Base-by-base conservation (phyloP, 2,113 vertebrate genomes). In the Platycercus adscitus region DNA sequence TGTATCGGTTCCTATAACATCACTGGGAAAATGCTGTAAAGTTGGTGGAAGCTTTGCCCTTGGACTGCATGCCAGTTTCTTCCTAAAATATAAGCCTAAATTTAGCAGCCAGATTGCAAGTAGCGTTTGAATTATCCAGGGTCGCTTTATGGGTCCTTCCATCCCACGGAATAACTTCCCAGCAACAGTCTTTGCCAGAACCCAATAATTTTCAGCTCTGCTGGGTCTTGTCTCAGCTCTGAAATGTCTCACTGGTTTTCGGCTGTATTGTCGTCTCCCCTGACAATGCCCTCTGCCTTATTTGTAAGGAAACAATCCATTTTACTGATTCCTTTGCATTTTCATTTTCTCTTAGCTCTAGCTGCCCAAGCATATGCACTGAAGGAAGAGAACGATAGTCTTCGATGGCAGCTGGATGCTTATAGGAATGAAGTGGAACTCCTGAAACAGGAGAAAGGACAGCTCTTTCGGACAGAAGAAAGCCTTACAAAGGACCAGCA, bases 401-500 rank as follows among this genome's bases (percentile, higher is more conserved):
- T 99, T 39, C 98, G 99, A 1, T 99, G 99, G 99, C 99, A 99
- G 97, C 98, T 99, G 95, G 99, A 99, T 1, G 99, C 99, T 50
- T 99, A 99, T 64, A 98, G 99, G 94, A 99, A 99, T 2, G 99
- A 99, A 94, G 99, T 99, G 95, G 99, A 99, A 93, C 98, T 99
- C 15, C 97, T 99, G 78, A 99, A 98, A 84, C 99, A 99, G 85
- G 99, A 99, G 68, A 98, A 99, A 72, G 98, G 98, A 33, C 98
- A 98, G 81, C 93, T 97, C 14, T 98, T 98, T 24, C 98, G 98
- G 8, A 97, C 97, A 1, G 99, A 99, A 19, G 98, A 99, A 23
- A 98, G 98, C 61, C 97, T 99, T 89, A 97, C 97, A 0, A 98
- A 98, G 96, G 98, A 98, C 55, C 99, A 98, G 68, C 99, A 99